These are phyloP conservation scores for Nibea coibor DNA, from an alignment of 2,113 vertebrate species.

Conservation along the genomic window DNA sequence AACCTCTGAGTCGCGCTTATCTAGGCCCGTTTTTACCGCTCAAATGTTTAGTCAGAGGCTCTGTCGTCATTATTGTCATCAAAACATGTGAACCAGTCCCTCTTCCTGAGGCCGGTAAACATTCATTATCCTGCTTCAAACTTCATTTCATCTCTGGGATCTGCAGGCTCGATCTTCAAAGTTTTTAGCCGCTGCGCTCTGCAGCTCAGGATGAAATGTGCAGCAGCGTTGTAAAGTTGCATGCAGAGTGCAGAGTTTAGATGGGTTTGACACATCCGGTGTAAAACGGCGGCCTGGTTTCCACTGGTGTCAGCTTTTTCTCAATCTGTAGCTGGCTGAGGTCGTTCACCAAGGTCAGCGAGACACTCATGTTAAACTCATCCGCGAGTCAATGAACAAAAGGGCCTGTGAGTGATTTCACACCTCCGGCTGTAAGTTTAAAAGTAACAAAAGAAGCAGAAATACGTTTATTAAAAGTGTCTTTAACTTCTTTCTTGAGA, in stretches of 20 bases:
- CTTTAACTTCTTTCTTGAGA: neutral
- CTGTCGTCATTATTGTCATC: slow-evolving; percentile 13
- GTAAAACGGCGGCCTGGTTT: slow-evolving; percentile 1
- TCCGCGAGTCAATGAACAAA: neutral
- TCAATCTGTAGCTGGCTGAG: slow-evolving; percentile 11
- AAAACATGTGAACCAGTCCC: neutral
- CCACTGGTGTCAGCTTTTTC: slow-evolving; percentile 60
- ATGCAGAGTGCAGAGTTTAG: neutral
- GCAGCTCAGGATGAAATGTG: neutral
- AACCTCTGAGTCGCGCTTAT: slow-evolving; percentile 37
- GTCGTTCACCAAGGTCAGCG: slow-evolving; percentile 69
- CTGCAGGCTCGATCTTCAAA: neutral
- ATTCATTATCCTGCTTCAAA: neutral
- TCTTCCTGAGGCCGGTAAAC: neutral
- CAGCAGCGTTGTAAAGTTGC: neutral
- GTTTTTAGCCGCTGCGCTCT: neutral
- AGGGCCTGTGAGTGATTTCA: neutral
- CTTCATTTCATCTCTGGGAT: neutral
- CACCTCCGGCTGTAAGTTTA: accelerated
- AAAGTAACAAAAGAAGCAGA: neutral
- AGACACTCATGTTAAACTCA: slow-evolving; percentile 8
- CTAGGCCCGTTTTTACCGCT: neutral
- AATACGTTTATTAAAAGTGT: neutral
- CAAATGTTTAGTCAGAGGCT: neutral
- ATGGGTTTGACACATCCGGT: slow-evolving; percentile 21